Evolutionary conservation across 2,888 invertebrate species (phyloP), one percentile per base, ranked within the genome.

Genomic region (Schrankia costaestrigalis): DNA sequence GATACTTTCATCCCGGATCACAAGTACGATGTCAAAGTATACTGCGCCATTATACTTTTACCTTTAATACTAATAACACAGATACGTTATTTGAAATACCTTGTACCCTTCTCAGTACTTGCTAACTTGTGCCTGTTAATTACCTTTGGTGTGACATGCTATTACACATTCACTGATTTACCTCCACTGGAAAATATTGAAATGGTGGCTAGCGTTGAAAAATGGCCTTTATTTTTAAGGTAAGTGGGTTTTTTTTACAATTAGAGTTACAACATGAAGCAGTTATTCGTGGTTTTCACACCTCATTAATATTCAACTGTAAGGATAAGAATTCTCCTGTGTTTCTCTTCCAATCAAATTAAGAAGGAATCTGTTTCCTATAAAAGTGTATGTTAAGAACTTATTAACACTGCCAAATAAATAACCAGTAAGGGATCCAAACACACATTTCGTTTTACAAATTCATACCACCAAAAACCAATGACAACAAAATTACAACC

Each of bases 61-160:
- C 94, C 95, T 0, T 76, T 95, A 10, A 76, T 95, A 7, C 66
- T 94, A 0, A 89, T 94, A 26, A 92, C 92, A 3, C 93, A 93
- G 72, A 67, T 85, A 30, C 64, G 95, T 25, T 90, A 94, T 59
- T 87, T 98, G 0, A 95, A 93, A 71, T 93, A 92, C 59, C 81
- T 98, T 23, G 95, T 97, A 2, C 96, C 97, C 0, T 95, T 97
- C 72, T 97, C 98, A 0, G 85, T 94, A 35, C 67, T 96, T 11
- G 98, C 98, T 13, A 98, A 98, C 69, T 30, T 94, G 0, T 92
- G 95, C 33, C 93, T 97, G 61, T 77, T 94, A 0, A 65, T 91
- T 1, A 94, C 96, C 0, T 92, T 98, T 51, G 88, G 86, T 8
- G 93, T 97, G 32, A 95, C 95, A 0, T 90, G 96, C 39, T 94